A percentile compares a stretch with the other conserved stretches of the same genome.
phyloP scores from a whole-genome alignment of 2,888 invertebrate genomes.

The Uropetala carovei region DNA sequence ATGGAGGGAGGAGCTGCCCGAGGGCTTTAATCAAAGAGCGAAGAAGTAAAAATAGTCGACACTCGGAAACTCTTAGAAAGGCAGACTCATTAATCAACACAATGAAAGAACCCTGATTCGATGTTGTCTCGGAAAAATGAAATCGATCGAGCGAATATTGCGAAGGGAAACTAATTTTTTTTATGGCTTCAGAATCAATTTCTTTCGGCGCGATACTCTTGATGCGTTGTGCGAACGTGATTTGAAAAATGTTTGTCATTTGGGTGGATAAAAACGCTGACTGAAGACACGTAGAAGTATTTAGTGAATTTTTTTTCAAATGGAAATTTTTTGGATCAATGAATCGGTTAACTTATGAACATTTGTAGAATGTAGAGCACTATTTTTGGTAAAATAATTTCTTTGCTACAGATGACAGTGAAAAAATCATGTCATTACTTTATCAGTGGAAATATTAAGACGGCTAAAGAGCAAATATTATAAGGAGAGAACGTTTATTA shows the following conservation, averaged over 20 bases:
- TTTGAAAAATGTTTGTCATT: neutral
- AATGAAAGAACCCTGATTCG: constrained; percentile 27
- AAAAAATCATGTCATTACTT: too few species aligned
- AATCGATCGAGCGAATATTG: constrained; percentile 36
- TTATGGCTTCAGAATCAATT: constrained; percentile 41
- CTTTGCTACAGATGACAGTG: too few species aligned
- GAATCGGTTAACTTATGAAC: too few species aligned
- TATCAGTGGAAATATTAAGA: too few species aligned
- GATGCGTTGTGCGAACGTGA: neutral
- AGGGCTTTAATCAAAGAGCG: constrained; percentile 56
- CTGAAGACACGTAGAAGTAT: too few species aligned
- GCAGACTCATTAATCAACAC: constrained; percentile 59
- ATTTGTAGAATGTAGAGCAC: too few species aligned
- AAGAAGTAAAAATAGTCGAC: constrained; percentile 7
- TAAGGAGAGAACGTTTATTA: too few species aligned
- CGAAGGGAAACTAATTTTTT: constrained; percentile 40
- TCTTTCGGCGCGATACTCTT: constrained; percentile 31
- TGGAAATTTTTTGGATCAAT: too few species aligned
- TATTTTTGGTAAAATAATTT: too few species aligned
- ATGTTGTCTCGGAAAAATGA: constrained; percentile 31
- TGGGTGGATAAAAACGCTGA: too few species aligned
- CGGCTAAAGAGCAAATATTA: too few species aligned
- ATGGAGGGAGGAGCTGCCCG: constrained; percentile 2
- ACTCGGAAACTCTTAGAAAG: constrained; percentile 53
- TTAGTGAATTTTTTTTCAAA: too few species aligned